Evolutionary conservation across 2,888 invertebrate species (phyloP).

Genomic region (Xylota segnis): DNA sequence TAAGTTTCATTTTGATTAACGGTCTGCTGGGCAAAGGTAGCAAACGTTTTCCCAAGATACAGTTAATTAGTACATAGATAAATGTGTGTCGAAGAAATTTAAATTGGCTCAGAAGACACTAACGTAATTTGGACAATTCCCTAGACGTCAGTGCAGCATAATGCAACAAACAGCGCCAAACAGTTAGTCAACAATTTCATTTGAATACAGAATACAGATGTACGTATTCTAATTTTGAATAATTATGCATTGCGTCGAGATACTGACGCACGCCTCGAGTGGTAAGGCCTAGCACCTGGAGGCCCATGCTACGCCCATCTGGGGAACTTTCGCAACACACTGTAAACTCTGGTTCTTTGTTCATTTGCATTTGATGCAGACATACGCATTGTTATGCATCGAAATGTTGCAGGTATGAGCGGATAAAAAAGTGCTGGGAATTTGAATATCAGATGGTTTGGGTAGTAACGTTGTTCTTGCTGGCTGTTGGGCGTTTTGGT

Average conservation of each 20-base stretch:
- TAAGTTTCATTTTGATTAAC: conserved; percentile 64
- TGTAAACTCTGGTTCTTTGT: conserved; percentile 37
- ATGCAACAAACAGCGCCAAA: background rate
- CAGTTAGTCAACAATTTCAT: conserved; percentile 22
- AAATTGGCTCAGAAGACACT: conserved; percentile 43
- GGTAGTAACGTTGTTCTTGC: too few relatives aligned
- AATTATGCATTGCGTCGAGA: conserved; percentile 36
- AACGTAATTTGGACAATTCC: conserved; percentile 13
- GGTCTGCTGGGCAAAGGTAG: conserved; percentile 52
- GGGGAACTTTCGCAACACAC: conserved; percentile 18
- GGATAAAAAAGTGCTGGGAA: background rate
- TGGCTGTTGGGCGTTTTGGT: too few relatives aligned
- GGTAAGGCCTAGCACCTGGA: conserved; percentile 47
- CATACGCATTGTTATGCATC: conserved; percentile 21
- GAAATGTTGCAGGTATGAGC: background rate
- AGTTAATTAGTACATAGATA: conserved; percentile 38
- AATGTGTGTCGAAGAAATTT: conserved; percentile 43
- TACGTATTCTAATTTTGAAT: conserved; percentile 9
- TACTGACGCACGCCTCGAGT: conserved; percentile 57
- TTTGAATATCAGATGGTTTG: background rate
- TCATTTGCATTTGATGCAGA: conserved; percentile 44
- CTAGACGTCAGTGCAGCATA: conserved; percentile 12
- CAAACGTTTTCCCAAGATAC: conserved; percentile 37
- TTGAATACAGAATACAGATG: conserved; percentile 13
- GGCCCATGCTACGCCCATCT: conserved; percentile 32